Evolutionary conservation across 1,140 invertebrate species (phyloP).

Genomic region (Drosophila dunni): DNA sequence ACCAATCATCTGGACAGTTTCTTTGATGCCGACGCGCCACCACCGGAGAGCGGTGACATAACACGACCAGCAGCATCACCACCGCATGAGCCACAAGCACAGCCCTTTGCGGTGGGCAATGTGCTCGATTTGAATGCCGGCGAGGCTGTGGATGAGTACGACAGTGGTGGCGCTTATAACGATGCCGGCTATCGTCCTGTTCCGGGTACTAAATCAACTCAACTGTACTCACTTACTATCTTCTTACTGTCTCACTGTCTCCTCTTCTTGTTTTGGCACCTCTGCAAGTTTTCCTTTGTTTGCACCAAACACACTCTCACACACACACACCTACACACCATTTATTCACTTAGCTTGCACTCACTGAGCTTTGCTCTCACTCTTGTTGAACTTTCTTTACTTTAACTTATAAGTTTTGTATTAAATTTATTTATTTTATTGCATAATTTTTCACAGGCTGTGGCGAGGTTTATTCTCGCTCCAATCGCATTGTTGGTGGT

Average conservation of each 20-base stretch:
- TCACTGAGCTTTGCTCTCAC: conserved; percentile 20
- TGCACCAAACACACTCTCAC: conserved; percentile 9
- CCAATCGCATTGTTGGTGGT: conserved; percentile 96
- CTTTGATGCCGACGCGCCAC: conserved; percentile 71
- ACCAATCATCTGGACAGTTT: conserved; percentile 82
- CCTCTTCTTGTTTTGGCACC: conserved; percentile 25
- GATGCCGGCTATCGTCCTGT: conserved; percentile 79
- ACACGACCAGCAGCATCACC: conserved; percentile 11
- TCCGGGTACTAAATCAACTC: conserved; percentile 74
- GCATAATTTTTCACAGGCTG: conserved; percentile 88
- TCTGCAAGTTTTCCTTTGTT: conserved; percentile 34
- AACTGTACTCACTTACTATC: conserved; percentile 34
- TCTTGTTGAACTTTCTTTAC: background rate
- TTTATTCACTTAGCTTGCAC: conserved; percentile 20
- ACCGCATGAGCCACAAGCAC: conserved; percentile 60
- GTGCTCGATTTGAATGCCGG: conserved; percentile 78
- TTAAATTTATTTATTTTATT: background rate
- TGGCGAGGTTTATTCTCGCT: conserved; percentile 93
- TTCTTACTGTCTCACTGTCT: conserved; percentile 10
- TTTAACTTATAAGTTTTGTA: too few species aligned
- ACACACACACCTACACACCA: conserved; percentile 12
- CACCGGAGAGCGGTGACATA: conserved; percentile 25
- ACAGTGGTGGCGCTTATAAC: conserved; percentile 54
- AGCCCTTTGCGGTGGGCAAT: conserved; percentile 79
- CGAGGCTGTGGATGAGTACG: conserved; percentile 76